A percentile compares a stretch with the other conserved stretches of the same genome.
Evolutionary conservation across 2,797 vertebrate species (phyloP).

Genomic region (Tadarida brasiliensis): DNA sequence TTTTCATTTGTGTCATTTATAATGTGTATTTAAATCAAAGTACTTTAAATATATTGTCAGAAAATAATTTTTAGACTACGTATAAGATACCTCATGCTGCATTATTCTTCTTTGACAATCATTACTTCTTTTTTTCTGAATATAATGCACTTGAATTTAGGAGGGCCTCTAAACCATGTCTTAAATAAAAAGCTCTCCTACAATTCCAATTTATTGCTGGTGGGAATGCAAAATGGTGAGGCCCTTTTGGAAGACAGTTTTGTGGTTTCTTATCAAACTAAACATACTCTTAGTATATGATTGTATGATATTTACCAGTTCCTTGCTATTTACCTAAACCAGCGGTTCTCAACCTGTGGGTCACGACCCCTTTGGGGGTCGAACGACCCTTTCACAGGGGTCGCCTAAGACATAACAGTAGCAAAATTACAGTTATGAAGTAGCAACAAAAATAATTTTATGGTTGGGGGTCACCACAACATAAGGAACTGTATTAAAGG

Average conservation of each 20-base stretch:
- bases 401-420: too few species aligned
- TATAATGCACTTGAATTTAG: neutral
- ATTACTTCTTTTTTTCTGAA: neutral
- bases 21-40: neutral
- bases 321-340: neutral
- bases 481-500: too few species aligned
- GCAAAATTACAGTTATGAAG: too few species aligned
- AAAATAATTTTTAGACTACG: conserved; percentile 16
- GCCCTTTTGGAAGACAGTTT: neutral
- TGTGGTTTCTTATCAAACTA: neutral
- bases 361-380: too few species aligned
- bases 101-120: neutral
- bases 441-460: too few species aligned
- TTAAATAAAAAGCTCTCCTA: neutral
- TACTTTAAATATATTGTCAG: neutral
- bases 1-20: conserved; percentile 19
- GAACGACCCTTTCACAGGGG: too few species aligned
- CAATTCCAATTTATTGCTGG: neutral
- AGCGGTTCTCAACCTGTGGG: too few species aligned
- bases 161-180: neutral
- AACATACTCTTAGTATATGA: neutral
- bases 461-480: too few species aligned
- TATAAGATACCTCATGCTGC: neutral
- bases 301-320: neutral
- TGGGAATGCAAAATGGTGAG: neutral